A percentile compares a stretch with the other conserved stretches of the same genome.
phyloP scores from a whole-genome alignment of 2,888 invertebrate species.

The Lingula anatina region DNA sequence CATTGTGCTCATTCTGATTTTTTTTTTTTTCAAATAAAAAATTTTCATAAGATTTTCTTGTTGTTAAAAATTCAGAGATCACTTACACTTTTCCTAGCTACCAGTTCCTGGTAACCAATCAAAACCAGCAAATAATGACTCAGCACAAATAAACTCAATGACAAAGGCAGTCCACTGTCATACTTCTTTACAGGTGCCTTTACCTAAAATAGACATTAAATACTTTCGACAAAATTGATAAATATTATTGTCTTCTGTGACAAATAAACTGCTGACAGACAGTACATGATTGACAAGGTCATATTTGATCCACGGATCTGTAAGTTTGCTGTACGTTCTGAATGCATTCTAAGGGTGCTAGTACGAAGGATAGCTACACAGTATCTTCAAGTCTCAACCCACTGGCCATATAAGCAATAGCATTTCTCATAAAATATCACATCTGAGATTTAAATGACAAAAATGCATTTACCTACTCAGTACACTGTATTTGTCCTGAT shows the following conservation, averaged over 20 bases:
- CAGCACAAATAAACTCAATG: constrained; percentile 24
- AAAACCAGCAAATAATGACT: constrained; percentile 22
- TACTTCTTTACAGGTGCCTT: constrained; percentile 28
- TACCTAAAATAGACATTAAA: constrained; percentile 18
- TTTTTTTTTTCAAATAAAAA: no score
- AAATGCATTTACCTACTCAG: neutral
- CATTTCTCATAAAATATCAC: no score
- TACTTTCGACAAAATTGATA: neutral
- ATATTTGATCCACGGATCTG: no score
- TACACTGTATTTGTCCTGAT: neutral
- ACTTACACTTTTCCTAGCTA: constrained; percentile 18
- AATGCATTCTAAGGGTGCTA: no score
- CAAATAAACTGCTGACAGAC: no score
- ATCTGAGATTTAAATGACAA: no score
- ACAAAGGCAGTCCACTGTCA: constrained; percentile 25
- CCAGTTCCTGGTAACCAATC: constrained; percentile 33
- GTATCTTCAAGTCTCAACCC: neutral
- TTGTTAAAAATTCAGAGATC: neutral
- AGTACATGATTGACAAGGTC: no score
- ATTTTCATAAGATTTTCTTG: no score
- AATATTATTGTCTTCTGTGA: neutral
- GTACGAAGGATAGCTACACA: no score
- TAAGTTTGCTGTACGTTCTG: no score
- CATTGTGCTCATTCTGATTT: no score
- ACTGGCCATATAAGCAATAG: no score